Base-by-base conservation (phyloP, 2,113 vertebrate species). In the Clarias macrocephalus region DNA sequence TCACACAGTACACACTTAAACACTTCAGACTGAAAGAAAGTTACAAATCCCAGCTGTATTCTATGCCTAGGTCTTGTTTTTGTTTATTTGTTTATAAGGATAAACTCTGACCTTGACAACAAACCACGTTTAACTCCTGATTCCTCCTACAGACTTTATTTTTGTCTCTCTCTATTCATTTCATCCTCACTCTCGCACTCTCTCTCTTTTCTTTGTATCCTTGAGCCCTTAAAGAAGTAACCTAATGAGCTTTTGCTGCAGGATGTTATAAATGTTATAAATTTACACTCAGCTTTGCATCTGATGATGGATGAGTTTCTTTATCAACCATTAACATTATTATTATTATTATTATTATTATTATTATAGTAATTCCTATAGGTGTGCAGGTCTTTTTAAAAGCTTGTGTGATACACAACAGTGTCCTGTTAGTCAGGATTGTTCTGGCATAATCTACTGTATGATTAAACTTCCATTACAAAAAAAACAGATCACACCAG, bases 201-300 rank as follows among this genome's bases (percentile, higher is more conserved):
- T 87, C 88, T 88, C 88, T 25, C 87, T 92, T 88, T 90, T 92
- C 91, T 92, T 96, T 92, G 94, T 93, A 9, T 0, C 72, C 42
- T 66, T 12, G 95, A 97, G 97, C 96, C 96, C 98, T 97, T 95
- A 97, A 98, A 97, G 96, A 97, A 99, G 98, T 98, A 98, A 99
- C 97, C 97, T 99, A 98, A 96, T 94, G 96, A 98, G 97, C 97
- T 97, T 99, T 99, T 98, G 97, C 96, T 99, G 98, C 96, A 98
- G 97, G 98, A 98, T 99, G 97, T 99, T 99, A 98, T 99, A 99
- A 99, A 99, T 99, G 97, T 81, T 33, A 59, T 96, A 97, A 98
- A 98, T 99, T 98, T 99, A 97, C 94, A 94, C 94, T 94, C 96
- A 93, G 90, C 97, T 98, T 99, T 99, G 97, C 95, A 96, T 94